Base-by-base conservation (phyloP, 2,888 invertebrate genomes). In the Microctonus brassicae region DNA sequence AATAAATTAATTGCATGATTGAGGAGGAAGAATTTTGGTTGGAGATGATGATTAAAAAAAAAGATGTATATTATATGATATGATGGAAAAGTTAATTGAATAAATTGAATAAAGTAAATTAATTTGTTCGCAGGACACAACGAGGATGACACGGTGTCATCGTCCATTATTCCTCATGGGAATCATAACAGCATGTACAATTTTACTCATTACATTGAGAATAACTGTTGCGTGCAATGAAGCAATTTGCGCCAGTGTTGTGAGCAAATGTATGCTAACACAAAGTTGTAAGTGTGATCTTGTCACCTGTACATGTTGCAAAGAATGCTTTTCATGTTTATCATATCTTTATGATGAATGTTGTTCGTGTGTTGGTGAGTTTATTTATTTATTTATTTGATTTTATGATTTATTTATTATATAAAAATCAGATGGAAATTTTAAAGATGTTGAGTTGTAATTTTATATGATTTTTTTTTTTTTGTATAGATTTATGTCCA, bases 311-410 rank as follows among this genome's bases (percentile, higher is more conserved):
- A 94, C 95, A n/a, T 98, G 97, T 86, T 98, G 97, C 89, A 94
- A 94, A 82, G 97, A 97, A 85, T 98, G 98, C 84, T 94, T 94
- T 81, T 94, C 92, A 83, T 98, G 98, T 84, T 91, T 98, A 71
- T 94, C 94, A 78, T 93, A 94, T 82, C 91, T 97, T 64, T 98
- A 96, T 88, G 93, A 93, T 77, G 97, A 98, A 88, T 98, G 98
- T 88, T 98, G 98, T 86, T 97, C 97, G 68, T 98, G 98, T 90
- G 97, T 98, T 81, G 98, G 98, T 98, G 89, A 93, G 95, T 89
- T 63, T 9, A 26, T 17, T 22, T n/a, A 26, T 26, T 17, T 6
- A 13, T 13, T 3, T 10, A 57, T 24, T 60, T 47, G 2, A n/a
- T 33, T 17, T 36, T 52, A 33, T 7, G n/a, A 75, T 79, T 72